These are phyloP conservation scores for Actinia tenebrosa DNA, from an alignment of 64 coral and sea anemone species.

Conservation along the genomic window DNA sequence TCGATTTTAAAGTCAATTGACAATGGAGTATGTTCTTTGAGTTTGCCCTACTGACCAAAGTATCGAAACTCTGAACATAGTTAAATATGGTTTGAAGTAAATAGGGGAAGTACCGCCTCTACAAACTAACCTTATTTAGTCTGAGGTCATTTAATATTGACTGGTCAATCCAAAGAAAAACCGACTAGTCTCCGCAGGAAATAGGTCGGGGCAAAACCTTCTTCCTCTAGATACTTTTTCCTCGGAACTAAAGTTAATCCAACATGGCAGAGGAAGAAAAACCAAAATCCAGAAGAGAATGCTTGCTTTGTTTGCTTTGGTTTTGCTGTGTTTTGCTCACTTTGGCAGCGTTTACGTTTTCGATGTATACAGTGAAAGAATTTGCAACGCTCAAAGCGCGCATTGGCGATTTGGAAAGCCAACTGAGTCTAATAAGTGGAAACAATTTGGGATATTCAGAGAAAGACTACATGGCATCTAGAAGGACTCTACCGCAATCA, in stretches of 20 bases:
- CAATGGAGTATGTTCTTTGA: not conserved
- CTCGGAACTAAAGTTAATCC: not conserved
- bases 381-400: not conserved
- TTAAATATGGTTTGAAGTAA: too few species aligned
- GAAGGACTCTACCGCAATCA: not conserved
- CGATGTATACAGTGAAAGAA: slow-evolving; percentile 20
- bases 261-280: not conserved
- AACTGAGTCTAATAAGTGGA: not conserved
- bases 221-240: too few species aligned
- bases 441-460: not conserved
- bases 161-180: too few species aligned
- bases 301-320: not conserved
- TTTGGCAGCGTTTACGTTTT: slow-evolving; percentile 2
- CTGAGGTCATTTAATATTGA: too few species aligned
- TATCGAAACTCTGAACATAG: too few species aligned
- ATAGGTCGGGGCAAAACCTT: too few species aligned
- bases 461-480: not conserved
- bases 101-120: too few species aligned
- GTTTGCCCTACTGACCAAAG: too few species aligned
- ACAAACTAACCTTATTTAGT: too few species aligned
- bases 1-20: not conserved
- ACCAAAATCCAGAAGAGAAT: not conserved
- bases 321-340: slow-evolving; percentile 8
- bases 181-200: too few species aligned
- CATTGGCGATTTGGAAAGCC: not conserved